Conservation (phyloP, 1,140 invertebrate genomes). For the Drosophila truncata region DNA sequence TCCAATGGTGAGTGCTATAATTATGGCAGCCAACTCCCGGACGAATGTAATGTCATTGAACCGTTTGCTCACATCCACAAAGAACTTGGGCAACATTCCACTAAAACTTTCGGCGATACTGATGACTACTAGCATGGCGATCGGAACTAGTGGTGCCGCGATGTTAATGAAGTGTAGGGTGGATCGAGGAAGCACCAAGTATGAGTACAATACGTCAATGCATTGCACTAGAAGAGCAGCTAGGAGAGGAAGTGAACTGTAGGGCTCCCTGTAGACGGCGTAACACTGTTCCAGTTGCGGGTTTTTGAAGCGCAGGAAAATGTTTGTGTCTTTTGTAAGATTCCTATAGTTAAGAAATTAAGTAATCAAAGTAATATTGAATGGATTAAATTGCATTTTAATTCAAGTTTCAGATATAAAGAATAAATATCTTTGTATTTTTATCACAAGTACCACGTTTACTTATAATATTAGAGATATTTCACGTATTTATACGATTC, state of each 20-base stretch:
- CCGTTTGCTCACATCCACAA: constrained; percentile 86
- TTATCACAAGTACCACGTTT: too few species aligned
- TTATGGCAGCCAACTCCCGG: constrained; percentile 86
- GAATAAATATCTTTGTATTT: too few species aligned
- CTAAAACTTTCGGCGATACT: constrained; percentile 87
- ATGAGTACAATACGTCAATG: constrained; percentile 87
- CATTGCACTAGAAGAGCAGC: constrained; percentile 88
- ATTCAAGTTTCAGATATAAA: too few species aligned
- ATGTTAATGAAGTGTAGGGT: constrained; percentile 85
- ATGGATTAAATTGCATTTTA: too few species aligned
- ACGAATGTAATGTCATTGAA: constrained; percentile 87
- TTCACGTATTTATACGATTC: background rate
- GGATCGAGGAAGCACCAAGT: constrained; percentile 86
- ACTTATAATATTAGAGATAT: too few species aligned
- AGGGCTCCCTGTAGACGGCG: constrained; percentile 88
- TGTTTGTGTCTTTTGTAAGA: constrained; percentile 88
- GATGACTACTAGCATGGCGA: constrained; percentile 86
- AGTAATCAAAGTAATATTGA: too few species aligned
- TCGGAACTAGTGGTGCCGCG: constrained; percentile 85
- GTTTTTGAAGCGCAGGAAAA: constrained; percentile 89
- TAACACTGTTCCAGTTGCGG: constrained; percentile 89
- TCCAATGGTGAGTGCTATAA: constrained; percentile 87
- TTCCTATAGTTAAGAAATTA: constrained; percentile 85
- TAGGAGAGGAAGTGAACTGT: constrained; percentile 88
- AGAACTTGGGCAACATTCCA: constrained; percentile 84